phyloP scores from a whole-genome alignment of 1,140 invertebrate species.

The Callitettix versicolor region DNA sequence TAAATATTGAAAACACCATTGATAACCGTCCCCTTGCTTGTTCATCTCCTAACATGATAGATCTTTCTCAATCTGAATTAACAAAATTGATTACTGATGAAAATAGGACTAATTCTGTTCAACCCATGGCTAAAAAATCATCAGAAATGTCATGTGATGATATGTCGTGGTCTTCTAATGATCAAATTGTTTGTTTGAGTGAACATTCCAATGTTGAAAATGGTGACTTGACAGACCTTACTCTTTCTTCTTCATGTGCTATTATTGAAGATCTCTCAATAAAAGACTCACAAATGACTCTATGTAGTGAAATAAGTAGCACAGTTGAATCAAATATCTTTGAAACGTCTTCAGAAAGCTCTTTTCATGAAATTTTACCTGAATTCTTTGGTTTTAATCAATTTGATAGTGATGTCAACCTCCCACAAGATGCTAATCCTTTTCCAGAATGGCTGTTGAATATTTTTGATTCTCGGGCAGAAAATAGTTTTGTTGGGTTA shows the following conservation, averaged over 20 bases:
- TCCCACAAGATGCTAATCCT: neutral
- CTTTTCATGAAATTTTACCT: neutral
- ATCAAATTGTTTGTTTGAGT: too few relatives aligned
- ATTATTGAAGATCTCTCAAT: neutral
- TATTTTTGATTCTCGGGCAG: neutral
- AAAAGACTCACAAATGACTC: neutral
- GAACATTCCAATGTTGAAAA: neutral
- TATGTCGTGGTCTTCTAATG: too few relatives aligned
- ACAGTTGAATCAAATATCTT: neutral
- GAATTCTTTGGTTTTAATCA: neutral
- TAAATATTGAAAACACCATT: too few relatives aligned
- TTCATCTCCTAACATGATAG: too few relatives aligned
- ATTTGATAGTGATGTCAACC: neutral
- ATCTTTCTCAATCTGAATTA: too few relatives aligned
- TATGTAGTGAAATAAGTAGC: neutral
- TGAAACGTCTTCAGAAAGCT: neutral
- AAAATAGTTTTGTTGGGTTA: neutral
- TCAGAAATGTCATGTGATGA: too few relatives aligned
- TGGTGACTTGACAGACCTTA: neutral
- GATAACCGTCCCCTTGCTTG: too few relatives aligned
- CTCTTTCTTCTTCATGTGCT: neutral
- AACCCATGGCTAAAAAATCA: too few relatives aligned
- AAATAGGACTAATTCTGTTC: too few relatives aligned
- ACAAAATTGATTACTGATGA: too few relatives aligned
- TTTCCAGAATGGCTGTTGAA: constrained; percentile 3